These are phyloP conservation scores for Orthonychiurus folsomi DNA, from an alignment of 2,888 invertebrate species.

Conservation along the genomic window DNA sequence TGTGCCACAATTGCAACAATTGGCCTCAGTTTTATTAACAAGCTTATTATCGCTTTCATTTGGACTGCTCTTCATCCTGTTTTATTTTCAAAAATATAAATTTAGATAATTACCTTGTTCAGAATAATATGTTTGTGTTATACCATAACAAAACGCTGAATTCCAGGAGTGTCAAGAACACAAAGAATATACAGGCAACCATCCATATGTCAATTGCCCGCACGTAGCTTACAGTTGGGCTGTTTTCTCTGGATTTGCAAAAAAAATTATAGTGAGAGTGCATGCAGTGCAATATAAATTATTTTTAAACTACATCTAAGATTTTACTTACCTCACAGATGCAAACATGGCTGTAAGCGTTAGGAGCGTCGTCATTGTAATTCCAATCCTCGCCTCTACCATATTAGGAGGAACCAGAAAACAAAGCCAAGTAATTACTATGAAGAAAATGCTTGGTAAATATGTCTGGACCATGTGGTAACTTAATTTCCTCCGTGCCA, in stretches of 20 bases:
- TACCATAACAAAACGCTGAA: background rate
- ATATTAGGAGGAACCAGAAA: background rate
- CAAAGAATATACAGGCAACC: background rate
- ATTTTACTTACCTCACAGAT: background rate
- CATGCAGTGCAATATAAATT: no score
- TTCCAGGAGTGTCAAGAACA: slow-evolving; percentile 1
- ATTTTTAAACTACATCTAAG: slow-evolving; percentile 6
- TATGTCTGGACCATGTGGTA: background rate
- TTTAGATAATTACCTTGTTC: no score
- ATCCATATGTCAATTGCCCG: slow-evolving; percentile 4
- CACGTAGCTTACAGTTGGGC: slow-evolving; percentile 1
- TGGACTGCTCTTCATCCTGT: no score
- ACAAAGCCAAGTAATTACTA: background rate
- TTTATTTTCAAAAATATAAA: background rate
- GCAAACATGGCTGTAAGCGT: background rate
- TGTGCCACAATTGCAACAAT: background rate
- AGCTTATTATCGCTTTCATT: background rate
- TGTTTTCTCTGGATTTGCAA: no score
- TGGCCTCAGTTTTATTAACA: background rate
- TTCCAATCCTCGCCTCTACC: background rate
- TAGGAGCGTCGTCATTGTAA: background rate
- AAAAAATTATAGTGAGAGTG: background rate
- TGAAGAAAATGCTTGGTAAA: background rate
- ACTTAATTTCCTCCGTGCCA: background rate
- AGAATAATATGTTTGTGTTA: no score